phyloP scores from a whole-genome alignment of 2,113 vertebrate genomes.

The Tichodroma muraria region DNA sequence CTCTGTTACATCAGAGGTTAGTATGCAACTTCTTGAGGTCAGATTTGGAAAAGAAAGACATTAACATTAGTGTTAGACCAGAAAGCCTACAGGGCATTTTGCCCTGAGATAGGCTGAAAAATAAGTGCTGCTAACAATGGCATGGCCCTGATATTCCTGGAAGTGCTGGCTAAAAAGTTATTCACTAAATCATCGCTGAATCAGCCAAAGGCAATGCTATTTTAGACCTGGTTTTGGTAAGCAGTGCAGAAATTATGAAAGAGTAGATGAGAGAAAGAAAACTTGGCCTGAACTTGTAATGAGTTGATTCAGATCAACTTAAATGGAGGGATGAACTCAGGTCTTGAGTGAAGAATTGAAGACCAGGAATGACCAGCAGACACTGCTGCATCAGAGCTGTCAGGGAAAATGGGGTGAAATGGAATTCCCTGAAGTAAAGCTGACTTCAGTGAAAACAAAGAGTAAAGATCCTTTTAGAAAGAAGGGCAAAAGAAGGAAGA shows the following conservation, averaged over 20 bases:
- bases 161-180: background rate
- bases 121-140: background rate
- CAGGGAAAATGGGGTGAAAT: background rate
- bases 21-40: background rate
- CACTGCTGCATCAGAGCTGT: background rate
- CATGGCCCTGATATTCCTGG: conserved; percentile 11
- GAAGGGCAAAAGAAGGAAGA: background rate
- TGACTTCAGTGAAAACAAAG: background rate
- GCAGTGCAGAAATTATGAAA: background rate
- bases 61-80: background rate
- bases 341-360: background rate
- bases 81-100: background rate
- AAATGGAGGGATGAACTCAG: background rate
- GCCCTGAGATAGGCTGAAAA: conserved; percentile 9
- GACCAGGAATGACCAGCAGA: background rate
- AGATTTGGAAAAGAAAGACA: background rate
- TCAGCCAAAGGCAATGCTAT: conserved; percentile 12
- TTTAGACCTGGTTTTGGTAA: conserved; percentile 28
- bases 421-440: background rate
- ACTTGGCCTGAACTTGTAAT: background rate
- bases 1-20: background rate
- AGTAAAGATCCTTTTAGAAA: background rate
- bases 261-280: background rate
- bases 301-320: background rate
- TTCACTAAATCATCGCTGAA: conserved; percentile 5